Evolutionary conservation across 2,888 invertebrate genomes (phyloP).

Genomic region (Sminthurides aquaticus): DNA sequence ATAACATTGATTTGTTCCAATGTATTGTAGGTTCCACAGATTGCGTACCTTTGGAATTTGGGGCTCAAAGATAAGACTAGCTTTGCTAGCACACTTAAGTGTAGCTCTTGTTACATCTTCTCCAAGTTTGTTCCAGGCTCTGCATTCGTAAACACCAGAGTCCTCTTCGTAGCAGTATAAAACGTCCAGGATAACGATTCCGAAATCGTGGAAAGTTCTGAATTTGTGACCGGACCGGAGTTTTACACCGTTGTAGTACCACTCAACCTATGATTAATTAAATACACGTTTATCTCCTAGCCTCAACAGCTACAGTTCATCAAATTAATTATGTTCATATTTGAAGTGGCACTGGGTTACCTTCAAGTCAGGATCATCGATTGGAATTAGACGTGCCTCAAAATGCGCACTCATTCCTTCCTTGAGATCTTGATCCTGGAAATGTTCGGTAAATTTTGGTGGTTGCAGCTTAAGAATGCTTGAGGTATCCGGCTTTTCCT

Average conservation of each 20-base stretch:
- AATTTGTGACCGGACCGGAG: slow-evolving; percentile 91
- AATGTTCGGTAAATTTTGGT: slow-evolving; percentile 82
- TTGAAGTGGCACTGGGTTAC: too few relatives aligned
- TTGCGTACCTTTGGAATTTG: slow-evolving; percentile 74
- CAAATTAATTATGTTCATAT: too few relatives aligned
- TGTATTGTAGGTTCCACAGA: background rate
- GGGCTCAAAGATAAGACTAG: slow-evolving; percentile 82
- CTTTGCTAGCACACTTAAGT: slow-evolving; percentile 77
- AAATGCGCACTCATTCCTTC: slow-evolving; percentile 88
- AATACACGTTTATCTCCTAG: too few relatives aligned
- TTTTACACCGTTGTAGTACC: slow-evolving; percentile 89
- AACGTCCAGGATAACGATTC: slow-evolving; percentile 90
- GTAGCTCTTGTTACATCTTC: slow-evolving; percentile 76
- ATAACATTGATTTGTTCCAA: too few relatives aligned
- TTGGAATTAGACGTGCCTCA: slow-evolving; percentile 66
- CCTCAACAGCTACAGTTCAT: too few relatives aligned
- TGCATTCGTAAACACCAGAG: slow-evolving; percentile 69
- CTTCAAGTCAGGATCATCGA: slow-evolving; percentile 81
- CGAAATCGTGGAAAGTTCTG: slow-evolving; percentile 95
- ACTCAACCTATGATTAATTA: slow-evolving; percentile 57
- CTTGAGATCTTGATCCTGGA: slow-evolving; percentile 72
- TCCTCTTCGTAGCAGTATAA: slow-evolving; percentile 91
- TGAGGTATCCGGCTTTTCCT: slow-evolving; percentile 57
- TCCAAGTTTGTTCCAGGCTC: slow-evolving; percentile 71
- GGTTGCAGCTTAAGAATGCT: slow-evolving; percentile 53